Percentiles rank a stretch among this genome's conserved stretches.
Conservation (phyloP, 2,113 vertebrate species). For the Bubo scandiacus region DNA sequence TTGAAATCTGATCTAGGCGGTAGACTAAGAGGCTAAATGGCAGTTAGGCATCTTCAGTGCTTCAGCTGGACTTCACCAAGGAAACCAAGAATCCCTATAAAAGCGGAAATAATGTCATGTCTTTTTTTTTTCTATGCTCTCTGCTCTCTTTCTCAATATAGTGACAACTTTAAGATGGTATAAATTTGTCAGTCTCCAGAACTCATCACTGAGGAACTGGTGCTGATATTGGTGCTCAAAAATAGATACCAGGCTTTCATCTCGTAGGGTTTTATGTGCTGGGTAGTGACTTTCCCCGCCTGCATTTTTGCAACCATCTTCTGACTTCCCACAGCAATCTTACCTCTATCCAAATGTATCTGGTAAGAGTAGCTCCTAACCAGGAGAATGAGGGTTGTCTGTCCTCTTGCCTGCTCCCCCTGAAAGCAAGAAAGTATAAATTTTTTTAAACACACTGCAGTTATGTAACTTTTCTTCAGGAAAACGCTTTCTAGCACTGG, state of each 20-base stretch:
- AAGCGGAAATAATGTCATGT: neutral
- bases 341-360: neutral
- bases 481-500: neutral
- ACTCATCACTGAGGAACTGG: neutral
- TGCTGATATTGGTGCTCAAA: neutral
- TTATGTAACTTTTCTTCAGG: neutral
- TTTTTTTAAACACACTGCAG: neutral
- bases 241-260: neutral
- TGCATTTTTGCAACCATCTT: neutral
- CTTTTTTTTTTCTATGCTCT: neutral
- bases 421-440: neutral
- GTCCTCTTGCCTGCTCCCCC: neutral
- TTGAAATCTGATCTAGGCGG: neutral
- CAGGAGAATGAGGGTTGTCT: neutral
- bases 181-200: neutral
- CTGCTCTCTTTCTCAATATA: neutral
- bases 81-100: neutral
- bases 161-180: neutral
- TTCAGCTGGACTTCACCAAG: neutral
- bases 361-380: neutral
- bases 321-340: neutral
- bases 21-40: neutral
- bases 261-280: neutral
- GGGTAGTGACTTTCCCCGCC: neutral
- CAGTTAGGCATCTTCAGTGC: neutral